These are phyloP conservation scores for Itoplectis maculator DNA, from an alignment of 2,888 invertebrate species.

Conservation along the genomic window DNA sequence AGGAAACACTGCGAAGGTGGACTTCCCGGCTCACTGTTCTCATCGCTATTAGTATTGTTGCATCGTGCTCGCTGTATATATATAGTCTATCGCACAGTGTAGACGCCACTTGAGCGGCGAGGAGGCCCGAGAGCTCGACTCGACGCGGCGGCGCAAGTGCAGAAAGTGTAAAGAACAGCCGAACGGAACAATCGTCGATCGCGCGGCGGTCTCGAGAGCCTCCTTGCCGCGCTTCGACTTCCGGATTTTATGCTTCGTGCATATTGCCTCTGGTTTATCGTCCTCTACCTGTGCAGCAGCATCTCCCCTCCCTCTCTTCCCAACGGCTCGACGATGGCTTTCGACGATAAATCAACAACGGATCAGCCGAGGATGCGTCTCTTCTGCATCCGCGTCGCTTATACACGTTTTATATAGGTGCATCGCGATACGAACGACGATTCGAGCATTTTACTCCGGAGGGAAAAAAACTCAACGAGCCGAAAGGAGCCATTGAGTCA, in stretches of 20 bases:
- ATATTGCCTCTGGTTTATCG: too few species aligned
- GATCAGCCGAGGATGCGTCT: slow-evolving; percentile 2
- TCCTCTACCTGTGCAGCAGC: too few species aligned
- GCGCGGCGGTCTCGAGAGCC: slow-evolving; percentile 64
- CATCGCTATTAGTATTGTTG: slow-evolving; percentile 26
- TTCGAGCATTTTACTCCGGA: neutral
- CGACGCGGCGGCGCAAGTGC: slow-evolving; percentile 63
- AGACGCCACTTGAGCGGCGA: neutral
- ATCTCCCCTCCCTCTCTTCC: neutral
- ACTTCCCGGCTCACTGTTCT: slow-evolving; percentile 42
- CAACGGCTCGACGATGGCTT: slow-evolving; percentile 35
- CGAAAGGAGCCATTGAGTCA: slow-evolving; percentile 18
- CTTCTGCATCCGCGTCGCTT: neutral
- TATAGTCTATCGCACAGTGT: too few species aligned
- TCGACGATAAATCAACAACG: slow-evolving; percentile 61
- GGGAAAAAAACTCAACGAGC: slow-evolving; percentile 16
- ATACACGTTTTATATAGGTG: too few species aligned
- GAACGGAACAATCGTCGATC: slow-evolving; percentile 77
- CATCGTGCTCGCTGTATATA: slow-evolving; percentile 1
- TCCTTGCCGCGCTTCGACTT: slow-evolving; percentile 71
- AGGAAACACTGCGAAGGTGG: slow-evolving; percentile 64
- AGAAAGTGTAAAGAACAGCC: slow-evolving; percentile 80
- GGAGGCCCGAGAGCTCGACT: slow-evolving; percentile 11
- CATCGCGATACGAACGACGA: too few species aligned
- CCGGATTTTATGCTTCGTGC: slow-evolving; percentile 72